These are phyloP conservation scores for Thecophora atra DNA, from an alignment of 2,888 invertebrate species.

Conservation along the genomic window DNA sequence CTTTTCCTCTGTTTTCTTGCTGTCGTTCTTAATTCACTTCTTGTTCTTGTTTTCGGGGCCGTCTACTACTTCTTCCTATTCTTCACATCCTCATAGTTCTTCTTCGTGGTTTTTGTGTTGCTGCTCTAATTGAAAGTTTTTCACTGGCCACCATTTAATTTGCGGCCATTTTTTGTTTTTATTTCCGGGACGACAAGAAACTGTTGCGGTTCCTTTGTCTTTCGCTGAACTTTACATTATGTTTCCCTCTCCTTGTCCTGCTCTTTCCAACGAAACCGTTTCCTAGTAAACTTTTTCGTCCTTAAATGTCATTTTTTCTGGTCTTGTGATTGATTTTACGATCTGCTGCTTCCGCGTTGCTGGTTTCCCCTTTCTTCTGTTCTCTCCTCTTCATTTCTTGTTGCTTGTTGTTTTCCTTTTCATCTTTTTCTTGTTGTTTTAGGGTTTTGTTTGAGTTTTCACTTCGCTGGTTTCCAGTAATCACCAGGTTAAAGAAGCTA, in stretches of 20 bases:
- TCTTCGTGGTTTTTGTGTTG: too few species aligned
- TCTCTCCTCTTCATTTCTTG: not conserved
- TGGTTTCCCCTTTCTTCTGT: not conserved
- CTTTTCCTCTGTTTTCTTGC: too few species aligned
- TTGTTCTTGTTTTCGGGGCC: too few species aligned
- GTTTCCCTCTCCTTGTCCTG: not conserved
- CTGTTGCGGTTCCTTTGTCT: slow-evolving; percentile 7
- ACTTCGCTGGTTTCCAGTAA: slow-evolving; percentile 13
- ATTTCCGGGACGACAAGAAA: too few species aligned
- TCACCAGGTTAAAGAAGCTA: slow-evolving; percentile 6
- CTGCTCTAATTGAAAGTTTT: too few species aligned
- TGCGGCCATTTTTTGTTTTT: slow-evolving; percentile 1
- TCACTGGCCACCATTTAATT: slow-evolving; percentile 6
- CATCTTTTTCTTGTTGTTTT: not conserved
- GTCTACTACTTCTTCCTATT: too few species aligned
- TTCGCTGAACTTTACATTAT: not conserved
- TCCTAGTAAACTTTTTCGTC: too few species aligned
- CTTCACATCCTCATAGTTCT: too few species aligned
- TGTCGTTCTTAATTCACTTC: too few species aligned
- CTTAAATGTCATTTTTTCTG: not conserved
- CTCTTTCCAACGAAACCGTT: too few species aligned
- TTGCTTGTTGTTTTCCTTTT: too few species aligned
- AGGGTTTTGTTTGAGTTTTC: not conserved
- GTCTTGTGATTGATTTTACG: not conserved
- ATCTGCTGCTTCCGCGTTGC: not conserved